Evolutionary conservation across 2,888 invertebrate species (phyloP), one percentile per base, ranked within the genome.

Genomic region (Punctoribates punctum): DNA sequence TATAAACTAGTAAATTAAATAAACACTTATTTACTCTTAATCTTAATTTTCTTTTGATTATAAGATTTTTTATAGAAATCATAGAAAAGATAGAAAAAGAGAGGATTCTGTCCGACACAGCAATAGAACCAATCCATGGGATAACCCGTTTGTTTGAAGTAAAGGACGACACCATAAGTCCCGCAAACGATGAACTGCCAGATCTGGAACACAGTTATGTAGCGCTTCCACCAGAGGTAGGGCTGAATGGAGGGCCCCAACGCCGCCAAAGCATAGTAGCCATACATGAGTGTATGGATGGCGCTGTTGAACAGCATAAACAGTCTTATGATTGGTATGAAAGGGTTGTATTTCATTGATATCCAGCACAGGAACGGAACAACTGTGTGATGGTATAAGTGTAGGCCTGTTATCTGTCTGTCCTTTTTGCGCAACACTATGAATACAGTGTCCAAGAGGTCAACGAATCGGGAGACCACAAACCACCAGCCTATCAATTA

Each of bases 271-370:
- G 34, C 34, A 8, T 34, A 34, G 8, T 34, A 34, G 34, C 34
- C 34, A 34, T 34, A 34, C 34, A 34, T 34, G 70, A 96, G 85
- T 0, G 96, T 91, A 62, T 75, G 75, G 15, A 75, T 57, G 17
- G 8, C 17, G 1, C 73, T 29, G n/a, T 76, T 76, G n/a, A 73
- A 6, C 4, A 76, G 6, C n/a, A 73, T 23, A 20, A 76, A 76
- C 29, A 76, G 17, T 9, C 76, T 57, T 3, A 76, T 73, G 29
- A 72, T 73, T 0, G 76, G 54, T 20, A 73, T 38, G n/a, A 73
- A 73, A 17, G 73, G 34, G n/a, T 72, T 73, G 48, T 73, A 57
- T 29, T 73, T 72, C 15, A 75, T 46, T 57, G 48, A 25, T 29
- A 73, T 8, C 72, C 72, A 75, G 17, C 72, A 51, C 11, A 76